Percentiles rank a stretch among this genome's conserved stretches.
Evolutionary conservation across 92 coral and sea anemone species (phyloP).

Genomic region (Epizoanthus stellaris): DNA sequence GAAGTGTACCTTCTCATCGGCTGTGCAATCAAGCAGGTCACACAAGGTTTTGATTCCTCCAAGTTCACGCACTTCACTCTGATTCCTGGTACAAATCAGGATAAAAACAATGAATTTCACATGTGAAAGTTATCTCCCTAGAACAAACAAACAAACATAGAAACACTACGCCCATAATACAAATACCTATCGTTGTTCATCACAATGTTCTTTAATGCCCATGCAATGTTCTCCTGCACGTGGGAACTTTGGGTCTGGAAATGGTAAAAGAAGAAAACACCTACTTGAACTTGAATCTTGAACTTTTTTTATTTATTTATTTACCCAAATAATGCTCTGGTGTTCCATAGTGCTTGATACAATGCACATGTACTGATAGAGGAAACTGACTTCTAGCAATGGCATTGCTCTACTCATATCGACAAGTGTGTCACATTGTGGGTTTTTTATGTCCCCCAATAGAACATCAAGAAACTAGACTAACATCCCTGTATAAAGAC

Average conservation of each 20-base stretch:
- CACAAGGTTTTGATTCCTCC: constrained; percentile 87
- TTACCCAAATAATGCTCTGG: too few species aligned
- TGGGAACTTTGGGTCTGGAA: constrained; percentile 65
- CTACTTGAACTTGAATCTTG: too few species aligned
- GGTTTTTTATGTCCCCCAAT: too few species aligned
- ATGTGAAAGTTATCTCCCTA: too few species aligned
- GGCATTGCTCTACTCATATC: not conserved
- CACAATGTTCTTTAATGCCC: constrained; percentile 88
- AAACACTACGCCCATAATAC: too few species aligned
- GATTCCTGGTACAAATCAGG: constrained; percentile 58
- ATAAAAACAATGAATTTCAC: not conserved
- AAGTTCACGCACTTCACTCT: constrained; percentile 69
- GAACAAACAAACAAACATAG: too few species aligned
- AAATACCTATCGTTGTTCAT: constrained; percentile 40
- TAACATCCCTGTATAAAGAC: too few species aligned
- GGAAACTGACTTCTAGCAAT: too few species aligned
- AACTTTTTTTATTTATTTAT: too few species aligned
- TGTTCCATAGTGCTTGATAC: too few species aligned
- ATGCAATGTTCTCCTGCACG: constrained; percentile 82
- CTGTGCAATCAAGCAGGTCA: constrained; percentile 53
- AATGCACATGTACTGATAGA: too few species aligned
- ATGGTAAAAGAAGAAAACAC: not conserved
- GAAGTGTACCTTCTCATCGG: constrained; percentile 74
- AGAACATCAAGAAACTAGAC: too few species aligned
- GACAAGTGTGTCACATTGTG: not conserved